Base-by-base conservation (phyloP, 2,797 vertebrate species). In the Neosilurus hyrtlii region DNA sequence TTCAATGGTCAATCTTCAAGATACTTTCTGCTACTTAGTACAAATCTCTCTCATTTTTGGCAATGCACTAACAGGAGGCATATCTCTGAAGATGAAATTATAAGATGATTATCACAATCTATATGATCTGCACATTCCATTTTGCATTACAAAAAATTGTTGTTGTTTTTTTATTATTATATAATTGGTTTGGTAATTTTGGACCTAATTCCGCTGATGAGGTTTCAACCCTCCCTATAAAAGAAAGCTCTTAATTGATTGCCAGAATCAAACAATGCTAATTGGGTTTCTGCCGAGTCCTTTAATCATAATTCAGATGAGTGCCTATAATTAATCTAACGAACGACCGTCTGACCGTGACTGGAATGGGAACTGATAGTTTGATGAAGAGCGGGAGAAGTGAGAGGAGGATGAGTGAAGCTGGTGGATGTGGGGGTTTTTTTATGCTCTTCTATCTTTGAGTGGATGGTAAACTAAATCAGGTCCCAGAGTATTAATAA, bases 301-400 rank as follows among this genome's bases (percentile, higher is more conserved):
- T 89, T 89, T 88, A 85, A 88, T 89, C 87, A 86, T 88, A 87
- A 89, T 88, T 87, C 87, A 84, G 84, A 87, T 85, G 84, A 90
- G 88, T 84, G 84, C 84, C 86, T 79, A 83, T 86, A 85, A 89
- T 88, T 88, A 83, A 87, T 87, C 85, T 89, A 86, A 88, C 86
- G 83, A 87, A 84, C 72, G 76, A 16, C 84, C 51, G 71, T 82
- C 75, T 83, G 75, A 83, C 83, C 76, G 80, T 82, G 84, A 85
- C 79, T 81, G 79, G 84, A 87, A 83, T 79, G 65, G 72, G 76
- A 83, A 85, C 82, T 76, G 86, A 86, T 81, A 87, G 83, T 82
- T 66, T 81, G 72, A 82, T 76, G 82, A 79, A 83, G 84, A 84
- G 37, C 62, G 62, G 68, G 26, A 51, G 65, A 85, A 65, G 67